Base-by-base conservation (phyloP, 1,140 invertebrate genomes). In the Drosophila lacteicornis region DNA sequence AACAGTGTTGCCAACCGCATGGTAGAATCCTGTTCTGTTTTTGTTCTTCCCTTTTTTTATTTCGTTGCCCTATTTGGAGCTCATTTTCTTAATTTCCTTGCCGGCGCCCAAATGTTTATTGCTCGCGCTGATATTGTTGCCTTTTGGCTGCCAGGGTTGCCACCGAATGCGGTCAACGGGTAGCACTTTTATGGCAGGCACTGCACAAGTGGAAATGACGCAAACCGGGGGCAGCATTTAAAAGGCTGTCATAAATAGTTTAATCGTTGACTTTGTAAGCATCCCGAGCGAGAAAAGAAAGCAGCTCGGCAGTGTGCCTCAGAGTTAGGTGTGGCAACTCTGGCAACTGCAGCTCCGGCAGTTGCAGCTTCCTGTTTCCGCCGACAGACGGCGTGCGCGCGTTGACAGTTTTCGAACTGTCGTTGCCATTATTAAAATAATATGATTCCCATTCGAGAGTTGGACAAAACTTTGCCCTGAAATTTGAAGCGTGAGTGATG, bases 211-310 rank as follows among this genome's bases (percentile, higher is more conserved):
- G 51, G 53, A 46, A 60, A 60, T 33, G 42, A 59, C 57, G 42
- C 42, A 27, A 12, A 33, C 27, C 36, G 25, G 9, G 40, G 65
- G 63, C 73, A 25, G 27, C 79, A 75, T 70, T 70, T 70, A 67
- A 78, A 86, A 87, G 76, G 76, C 80, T 87, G 83, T 80, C 84
- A 87, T 87, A 87, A 87, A 87, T 87, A 88, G 86, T 87, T 87
- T 87, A 87, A 87, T 88, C 84, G 82, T 59, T 71, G 84, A 80
- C 80, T 79, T 88, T 87, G 84, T 87, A 56, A 30, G 15, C 30
- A 19, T 36, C 19, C 19, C 12, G 15, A n/a, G n/a, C 7, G 15
- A 17, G 42, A 17, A 11, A 8, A 56, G 19, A 57, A 11, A 40
- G 15, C 53, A 22, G 22, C 27, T 57, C 22, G 13, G 30, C 60